Conservation (phyloP, 2,113 vertebrate species). For the Neopipo cinnamomea region DNA sequence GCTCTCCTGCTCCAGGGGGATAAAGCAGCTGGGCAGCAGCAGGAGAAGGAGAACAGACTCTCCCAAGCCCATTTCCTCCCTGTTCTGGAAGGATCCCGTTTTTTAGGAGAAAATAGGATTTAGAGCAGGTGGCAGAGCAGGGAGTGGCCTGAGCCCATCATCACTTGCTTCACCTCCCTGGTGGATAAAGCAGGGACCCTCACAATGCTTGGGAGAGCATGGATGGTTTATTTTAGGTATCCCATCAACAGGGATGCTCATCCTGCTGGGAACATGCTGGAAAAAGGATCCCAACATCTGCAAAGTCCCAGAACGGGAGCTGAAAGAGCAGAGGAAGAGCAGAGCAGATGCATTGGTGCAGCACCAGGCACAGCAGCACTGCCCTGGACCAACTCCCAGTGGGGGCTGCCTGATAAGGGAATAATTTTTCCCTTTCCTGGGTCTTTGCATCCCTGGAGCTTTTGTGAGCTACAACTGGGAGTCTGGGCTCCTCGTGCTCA, state of each 20-base stretch:
- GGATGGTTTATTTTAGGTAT: fast-evolving
- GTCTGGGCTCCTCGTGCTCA: background rate
- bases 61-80: background rate
- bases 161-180: fast-evolving
- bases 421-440: background rate
- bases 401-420: background rate
- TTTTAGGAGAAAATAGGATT: background rate
- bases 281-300: background rate
- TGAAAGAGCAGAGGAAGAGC: background rate
- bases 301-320: background rate
- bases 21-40: background rate
- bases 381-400: fast-evolving
- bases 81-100: background rate
- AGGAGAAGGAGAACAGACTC: fast-evolving
- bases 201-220: background rate
- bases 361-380: fast-evolving
- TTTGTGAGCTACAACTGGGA: background rate
- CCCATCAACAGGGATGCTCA: background rate
- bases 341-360: fast-evolving
- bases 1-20: background rate
- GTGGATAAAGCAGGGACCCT: background rate
- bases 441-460: background rate
- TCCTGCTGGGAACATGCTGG: background rate
- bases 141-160: fast-evolving
- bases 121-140: background rate